Percentiles rank a stretch among this genome's conserved stretches.
phyloP scores from a whole-genome alignment of 2,797 vertebrate species.

The Morelia viridis region DNA sequence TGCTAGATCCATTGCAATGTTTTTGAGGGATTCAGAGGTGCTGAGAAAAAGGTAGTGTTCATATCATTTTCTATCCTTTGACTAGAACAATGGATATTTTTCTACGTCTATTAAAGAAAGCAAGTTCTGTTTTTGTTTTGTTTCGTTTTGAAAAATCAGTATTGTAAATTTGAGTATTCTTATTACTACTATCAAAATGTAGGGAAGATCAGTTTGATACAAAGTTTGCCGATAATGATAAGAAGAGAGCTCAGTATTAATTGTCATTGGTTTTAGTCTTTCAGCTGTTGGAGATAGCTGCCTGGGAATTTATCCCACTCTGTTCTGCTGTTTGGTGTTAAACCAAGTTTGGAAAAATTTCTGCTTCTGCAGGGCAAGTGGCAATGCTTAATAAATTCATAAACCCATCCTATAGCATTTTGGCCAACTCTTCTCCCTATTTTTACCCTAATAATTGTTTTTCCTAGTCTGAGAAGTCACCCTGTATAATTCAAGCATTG shows the following conservation, averaged over 20 bases:
- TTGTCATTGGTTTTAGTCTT: background rate
- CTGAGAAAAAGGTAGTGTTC: background rate
- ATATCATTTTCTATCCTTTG: background rate
- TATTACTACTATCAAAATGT: background rate
- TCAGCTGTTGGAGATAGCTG: background rate
- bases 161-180: background rate
- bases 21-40: background rate
- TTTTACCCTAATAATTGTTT: background rate
- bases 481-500: background rate
- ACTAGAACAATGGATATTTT: background rate
- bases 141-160: background rate
- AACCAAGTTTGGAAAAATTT: background rate
- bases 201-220: background rate
- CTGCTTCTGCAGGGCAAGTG: too few relatives aligned
- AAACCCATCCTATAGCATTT: background rate
- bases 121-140: background rate
- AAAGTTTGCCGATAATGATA: background rate
- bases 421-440: background rate
- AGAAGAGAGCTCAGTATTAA: background rate
- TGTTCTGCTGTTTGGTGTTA: background rate
- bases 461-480: background rate
- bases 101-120: background rate
- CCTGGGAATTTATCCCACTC: background rate
- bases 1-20: background rate
- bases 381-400: background rate